Evolutionary conservation across 2,888 invertebrate species (phyloP), one percentile per base, ranked within the genome.

Genomic region (Chelonus formosanus): DNA sequence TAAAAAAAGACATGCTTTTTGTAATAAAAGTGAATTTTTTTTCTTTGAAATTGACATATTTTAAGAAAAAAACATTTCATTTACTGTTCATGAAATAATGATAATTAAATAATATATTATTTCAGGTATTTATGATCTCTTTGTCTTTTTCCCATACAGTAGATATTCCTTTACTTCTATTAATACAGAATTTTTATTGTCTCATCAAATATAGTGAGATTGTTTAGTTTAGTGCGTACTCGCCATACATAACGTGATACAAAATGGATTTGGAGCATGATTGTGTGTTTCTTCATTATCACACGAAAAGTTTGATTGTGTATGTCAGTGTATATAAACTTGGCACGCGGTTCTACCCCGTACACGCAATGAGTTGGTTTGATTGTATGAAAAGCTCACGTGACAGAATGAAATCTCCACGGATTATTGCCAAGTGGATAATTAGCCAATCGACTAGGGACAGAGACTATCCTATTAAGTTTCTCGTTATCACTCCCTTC

Each of bases 381-480:
- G 20, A 58, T 59, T 58, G 58, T 58, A 59, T 59, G 36, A 43
- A 63, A 50, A 58, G 58, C 34, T 66, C 64, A 35, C 55, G 64
- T 69, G 50, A 57, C 44, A 43, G 48, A 43, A 43, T 48, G 8
- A 62, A 36, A 53, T 20, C 20, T 45, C 34, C 6, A 56, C 32
- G 43, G 53, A 43, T 55, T 47, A 55, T 60, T 67, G 62, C 62
- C 65, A 62, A 67, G 61, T 61, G 61, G 50, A 67, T 69, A 67
- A 69, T 69, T 69, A 69, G 69, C 67, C 64, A 67, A 64, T 69
- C 50, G 56, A 63, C 47, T 45, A 55, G 55, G 57, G 63, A 8
- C 48, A 40, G 56, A 57, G 53, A 59, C n/a, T 8, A 65, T 65
- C 65, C 55, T 48, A 47, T 65, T 65, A 60, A 48, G 31, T 36